Percentiles rank a stretch among this genome's conserved stretches.
These are phyloP conservation scores for Euplexia lucipara DNA, from an alignment of 2,888 invertebrate species.

Conservation along the genomic window DNA sequence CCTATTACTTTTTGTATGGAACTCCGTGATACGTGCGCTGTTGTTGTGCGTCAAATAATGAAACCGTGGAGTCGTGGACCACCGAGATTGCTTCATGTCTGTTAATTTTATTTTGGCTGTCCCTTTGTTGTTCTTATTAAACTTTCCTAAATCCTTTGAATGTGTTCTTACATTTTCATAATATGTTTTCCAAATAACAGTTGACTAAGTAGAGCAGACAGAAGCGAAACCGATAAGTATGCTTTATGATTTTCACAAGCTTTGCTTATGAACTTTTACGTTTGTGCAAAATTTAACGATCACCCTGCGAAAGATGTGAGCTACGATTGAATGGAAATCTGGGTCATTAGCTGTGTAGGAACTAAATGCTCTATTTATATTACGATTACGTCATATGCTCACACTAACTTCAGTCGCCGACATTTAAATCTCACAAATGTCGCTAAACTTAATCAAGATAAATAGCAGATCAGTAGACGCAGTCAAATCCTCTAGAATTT, in stretches of 20 bases:
- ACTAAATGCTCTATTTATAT: conserved; percentile 58
- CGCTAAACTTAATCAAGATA: conserved; percentile 81
- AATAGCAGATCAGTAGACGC: conserved; percentile 73
- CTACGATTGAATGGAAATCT: conserved; percentile 43
- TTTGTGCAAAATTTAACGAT: conserved; percentile 11
- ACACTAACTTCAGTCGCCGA: conserved; percentile 69
- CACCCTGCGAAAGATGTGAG: conserved; percentile 26
- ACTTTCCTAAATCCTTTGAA: no score
- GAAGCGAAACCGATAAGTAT: conserved; percentile 1
- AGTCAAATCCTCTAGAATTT: conserved; percentile 73
- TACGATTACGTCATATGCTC: conserved; percentile 46
- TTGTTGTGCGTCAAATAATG: conserved; percentile 70
- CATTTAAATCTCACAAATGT: conserved; percentile 70
- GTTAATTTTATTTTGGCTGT: conserved; percentile 68
- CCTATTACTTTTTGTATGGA: conserved; percentile 77
- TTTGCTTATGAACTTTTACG: conserved; percentile 10
- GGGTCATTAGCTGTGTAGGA: conserved; percentile 58
- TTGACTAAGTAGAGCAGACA: background rate
- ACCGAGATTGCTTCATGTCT: conserved; percentile 73
- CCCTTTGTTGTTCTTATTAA: conserved; percentile 50
- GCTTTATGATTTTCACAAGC: conserved; percentile 3
- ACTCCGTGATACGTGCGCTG: conserved; percentile 67
- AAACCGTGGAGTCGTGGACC: conserved; percentile 73
- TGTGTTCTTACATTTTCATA: conserved; percentile 23
- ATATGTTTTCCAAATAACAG: conserved; percentile 1